Percentiles rank a stretch among this genome's conserved stretches.
Conservation (phyloP, 2,888 invertebrate genomes). For the Pyrrhia umbra region DNA sequence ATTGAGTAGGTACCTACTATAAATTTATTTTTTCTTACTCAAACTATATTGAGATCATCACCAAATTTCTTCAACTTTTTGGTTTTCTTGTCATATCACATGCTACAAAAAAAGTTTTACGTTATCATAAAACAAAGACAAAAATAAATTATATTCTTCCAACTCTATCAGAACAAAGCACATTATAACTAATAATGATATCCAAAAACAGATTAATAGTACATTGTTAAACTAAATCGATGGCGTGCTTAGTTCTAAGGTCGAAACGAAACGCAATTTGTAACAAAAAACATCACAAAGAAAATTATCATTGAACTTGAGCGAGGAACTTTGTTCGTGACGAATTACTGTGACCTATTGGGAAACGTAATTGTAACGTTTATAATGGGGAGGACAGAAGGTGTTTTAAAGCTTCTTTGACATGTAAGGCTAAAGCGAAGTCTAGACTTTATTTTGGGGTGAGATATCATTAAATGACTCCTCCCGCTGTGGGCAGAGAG, state of each 20-base stretch:
- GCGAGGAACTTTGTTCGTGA: conserved; percentile 29
- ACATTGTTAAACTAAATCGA: conserved; percentile 9
- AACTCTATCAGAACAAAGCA: conserved; percentile 7
- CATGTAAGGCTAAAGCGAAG: too few relatives aligned
- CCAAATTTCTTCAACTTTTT: not conserved
- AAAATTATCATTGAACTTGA: conserved; percentile 44
- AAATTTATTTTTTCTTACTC: not conserved
- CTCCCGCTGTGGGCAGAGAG: too few relatives aligned
- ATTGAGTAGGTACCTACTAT: too few relatives aligned
- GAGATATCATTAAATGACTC: too few relatives aligned
- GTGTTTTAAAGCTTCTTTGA: not conserved
- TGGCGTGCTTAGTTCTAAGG: conserved; percentile 46
- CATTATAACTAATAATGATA: conserved; percentile 20
- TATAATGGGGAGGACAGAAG: not conserved
- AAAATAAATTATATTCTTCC: not conserved
- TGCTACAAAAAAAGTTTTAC: not conserved
- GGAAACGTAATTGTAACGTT: too few relatives aligned
- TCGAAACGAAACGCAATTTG: conserved; percentile 36
- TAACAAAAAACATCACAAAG: conserved; percentile 26
- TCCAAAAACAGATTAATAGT: conserved; percentile 33
- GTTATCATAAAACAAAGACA: not conserved
- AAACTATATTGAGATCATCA: not conserved
- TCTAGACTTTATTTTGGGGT: too few relatives aligned
- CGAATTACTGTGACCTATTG: not conserved
- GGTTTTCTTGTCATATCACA: not conserved